phyloP scores from a whole-genome alignment of 2,797 vertebrate species.

The Thamnophis elegans region DNA sequence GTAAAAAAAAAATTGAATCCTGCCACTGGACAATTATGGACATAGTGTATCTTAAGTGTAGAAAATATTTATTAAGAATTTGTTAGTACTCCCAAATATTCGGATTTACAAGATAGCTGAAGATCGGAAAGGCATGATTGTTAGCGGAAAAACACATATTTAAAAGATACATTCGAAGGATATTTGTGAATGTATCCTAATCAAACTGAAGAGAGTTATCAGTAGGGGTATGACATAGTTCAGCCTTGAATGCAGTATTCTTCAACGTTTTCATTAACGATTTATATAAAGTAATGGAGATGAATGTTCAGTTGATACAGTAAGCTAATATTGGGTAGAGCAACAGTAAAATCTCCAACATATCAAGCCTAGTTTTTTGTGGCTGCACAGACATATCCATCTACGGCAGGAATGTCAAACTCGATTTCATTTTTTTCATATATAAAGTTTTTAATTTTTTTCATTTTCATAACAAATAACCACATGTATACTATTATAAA shows the following conservation, averaged over 20 bases:
- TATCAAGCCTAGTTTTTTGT: neutral
- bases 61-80: neutral
- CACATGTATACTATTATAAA: no score
- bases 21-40: no score
- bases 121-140: no score
- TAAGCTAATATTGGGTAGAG: neutral
- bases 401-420: no score
- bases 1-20: no score
- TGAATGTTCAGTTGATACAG: neutral
- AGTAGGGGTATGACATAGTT: neutral
- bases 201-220: neutral
- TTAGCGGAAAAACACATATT: neutral
- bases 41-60: neutral
- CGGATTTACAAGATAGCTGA: neutral
- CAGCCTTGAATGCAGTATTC: neutral
- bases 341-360: neutral
- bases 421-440: no score
- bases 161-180: neutral
- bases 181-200: neutral
- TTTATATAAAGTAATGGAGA: neutral
- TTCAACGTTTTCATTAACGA: neutral
- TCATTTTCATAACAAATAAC: no score
- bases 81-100: neutral
- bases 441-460: no score
- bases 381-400: neutral